Conservation (phyloP, 2,113 vertebrate genomes). For the Rhinopomastus cyanomelas region DNA sequence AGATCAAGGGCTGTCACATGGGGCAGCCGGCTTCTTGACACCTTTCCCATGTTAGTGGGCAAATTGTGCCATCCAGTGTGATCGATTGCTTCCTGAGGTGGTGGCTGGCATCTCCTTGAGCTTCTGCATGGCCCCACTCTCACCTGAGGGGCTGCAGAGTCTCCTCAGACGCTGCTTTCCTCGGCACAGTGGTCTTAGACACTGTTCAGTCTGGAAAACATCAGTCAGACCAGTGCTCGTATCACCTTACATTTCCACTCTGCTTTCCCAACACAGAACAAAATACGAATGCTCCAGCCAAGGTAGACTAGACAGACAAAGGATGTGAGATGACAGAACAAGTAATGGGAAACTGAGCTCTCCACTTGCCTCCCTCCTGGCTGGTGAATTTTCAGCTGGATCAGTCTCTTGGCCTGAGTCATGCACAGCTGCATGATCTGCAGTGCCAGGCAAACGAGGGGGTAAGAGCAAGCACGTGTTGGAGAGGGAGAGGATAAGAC, state of each 20-base stretch:
- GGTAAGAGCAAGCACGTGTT: not conserved
- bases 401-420: not conserved
- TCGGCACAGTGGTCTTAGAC: not conserved
- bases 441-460: not conserved
- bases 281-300: not conserved
- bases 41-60: not conserved
- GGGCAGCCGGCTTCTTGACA: not conserved
- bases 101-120: not conserved
- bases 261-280: slow-evolving; percentile 41
- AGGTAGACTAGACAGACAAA: slow-evolving; percentile 42
- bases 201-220: slow-evolving; percentile 16
- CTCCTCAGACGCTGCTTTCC: fast-evolving
- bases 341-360: slow-evolving; percentile 17
- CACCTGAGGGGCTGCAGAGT: not conserved
- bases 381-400: slow-evolving; percentile 20
- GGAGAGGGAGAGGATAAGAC: not conserved
- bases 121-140: not conserved
- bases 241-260: slow-evolving; percentile 48
- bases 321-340: slow-evolving; percentile 5
- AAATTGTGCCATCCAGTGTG: not conserved
- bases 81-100: not conserved
- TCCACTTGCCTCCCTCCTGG: not conserved
- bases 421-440: not conserved
- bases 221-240: not conserved
- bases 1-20: not conserved